These are phyloP conservation scores for Prunella himalayana DNA, from an alignment of 2,113 vertebrate genomes.

Conservation along the genomic window DNA sequence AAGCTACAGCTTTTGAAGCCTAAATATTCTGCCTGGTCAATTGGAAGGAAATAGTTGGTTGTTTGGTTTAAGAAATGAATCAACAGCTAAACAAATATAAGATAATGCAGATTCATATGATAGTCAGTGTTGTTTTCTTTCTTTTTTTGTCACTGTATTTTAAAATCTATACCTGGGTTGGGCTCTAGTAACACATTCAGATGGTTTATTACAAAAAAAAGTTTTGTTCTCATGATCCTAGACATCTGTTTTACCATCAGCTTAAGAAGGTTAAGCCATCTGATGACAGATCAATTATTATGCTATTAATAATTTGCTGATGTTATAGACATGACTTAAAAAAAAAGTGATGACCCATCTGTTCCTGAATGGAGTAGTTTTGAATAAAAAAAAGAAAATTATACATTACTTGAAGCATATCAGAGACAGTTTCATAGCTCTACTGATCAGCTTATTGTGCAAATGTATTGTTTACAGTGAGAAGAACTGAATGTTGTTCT, in stretches of 20 bases:
- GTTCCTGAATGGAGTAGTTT: neutral
- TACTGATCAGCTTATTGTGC: neutral
- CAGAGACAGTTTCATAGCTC: neutral
- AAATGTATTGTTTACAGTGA: neutral
- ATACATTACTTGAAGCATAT: neutral
- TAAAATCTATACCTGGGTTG: conserved; percentile 61
- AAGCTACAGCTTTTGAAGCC: conserved; percentile 40
- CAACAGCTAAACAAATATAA: conserved; percentile 47
- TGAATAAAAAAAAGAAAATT: neutral
- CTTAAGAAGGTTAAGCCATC: conserved; percentile 25
- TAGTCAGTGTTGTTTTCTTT: neutral
- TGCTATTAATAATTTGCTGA: neutral
- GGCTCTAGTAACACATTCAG: neutral
- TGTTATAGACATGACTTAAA: neutral
- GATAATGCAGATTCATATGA: conserved; percentile 37
- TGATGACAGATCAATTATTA: neutral
- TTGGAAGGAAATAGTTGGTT: conserved; percentile 8
- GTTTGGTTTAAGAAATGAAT: conserved; percentile 28
- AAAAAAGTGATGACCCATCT: neutral
- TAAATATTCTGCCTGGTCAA: conserved; percentile 50
- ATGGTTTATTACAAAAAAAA: neutral
- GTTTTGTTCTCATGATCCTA: neutral
- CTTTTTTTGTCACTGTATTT: conserved; percentile 44
- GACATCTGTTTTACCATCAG: conserved; percentile 5
- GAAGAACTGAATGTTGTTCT: neutral